These are phyloP conservation scores for Sitophilus oryzae DNA, from an alignment of 1,140 invertebrate species.

Conservation along the genomic window DNA sequence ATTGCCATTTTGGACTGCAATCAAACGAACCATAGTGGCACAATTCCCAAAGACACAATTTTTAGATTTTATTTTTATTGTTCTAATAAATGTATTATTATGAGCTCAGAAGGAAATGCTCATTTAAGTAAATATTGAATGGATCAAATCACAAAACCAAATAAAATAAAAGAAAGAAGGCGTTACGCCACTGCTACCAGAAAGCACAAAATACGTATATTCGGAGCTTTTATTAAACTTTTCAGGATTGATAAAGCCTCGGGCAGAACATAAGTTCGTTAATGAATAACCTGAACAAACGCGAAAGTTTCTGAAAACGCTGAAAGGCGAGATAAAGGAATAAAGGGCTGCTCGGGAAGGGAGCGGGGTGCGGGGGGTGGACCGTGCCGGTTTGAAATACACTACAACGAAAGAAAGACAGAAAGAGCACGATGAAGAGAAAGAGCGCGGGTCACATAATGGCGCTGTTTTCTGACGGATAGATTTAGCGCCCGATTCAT, in stretches of 20 bases:
- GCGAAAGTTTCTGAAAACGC: constrained; percentile 40
- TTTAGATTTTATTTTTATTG: too few relatives aligned
- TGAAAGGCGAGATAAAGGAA: constrained; percentile 42
- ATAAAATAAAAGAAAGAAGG: too few relatives aligned
- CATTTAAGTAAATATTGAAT: too few relatives aligned
- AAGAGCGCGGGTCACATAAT: constrained; percentile 39
- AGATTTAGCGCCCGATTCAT: constrained; percentile 34
- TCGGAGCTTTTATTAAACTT: constrained; percentile 31
- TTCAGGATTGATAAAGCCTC: constrained; percentile 29
- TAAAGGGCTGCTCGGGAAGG: constrained; percentile 34
- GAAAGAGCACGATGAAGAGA: too few relatives aligned
- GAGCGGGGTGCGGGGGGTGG: too few relatives aligned
- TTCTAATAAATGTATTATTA: too few relatives aligned
- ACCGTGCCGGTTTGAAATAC: constrained; percentile 37
- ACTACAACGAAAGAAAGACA: too few relatives aligned
- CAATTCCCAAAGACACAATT: too few relatives aligned
- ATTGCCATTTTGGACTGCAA: too few relatives aligned
- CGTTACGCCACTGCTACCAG: constrained; percentile 14
- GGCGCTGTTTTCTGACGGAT: constrained; percentile 36
- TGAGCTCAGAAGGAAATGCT: too few relatives aligned
- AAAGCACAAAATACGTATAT: constrained; percentile 18
- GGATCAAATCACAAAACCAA: too few relatives aligned
- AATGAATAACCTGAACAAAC: constrained; percentile 40
- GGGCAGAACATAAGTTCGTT: constrained; percentile 36
- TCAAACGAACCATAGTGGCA: too few relatives aligned